Percentiles rank a stretch among this genome's conserved stretches.
These are phyloP conservation scores for Microtus ochrogaster DNA, from an alignment of 2,113 vertebrate species.

Conservation along the genomic window DNA sequence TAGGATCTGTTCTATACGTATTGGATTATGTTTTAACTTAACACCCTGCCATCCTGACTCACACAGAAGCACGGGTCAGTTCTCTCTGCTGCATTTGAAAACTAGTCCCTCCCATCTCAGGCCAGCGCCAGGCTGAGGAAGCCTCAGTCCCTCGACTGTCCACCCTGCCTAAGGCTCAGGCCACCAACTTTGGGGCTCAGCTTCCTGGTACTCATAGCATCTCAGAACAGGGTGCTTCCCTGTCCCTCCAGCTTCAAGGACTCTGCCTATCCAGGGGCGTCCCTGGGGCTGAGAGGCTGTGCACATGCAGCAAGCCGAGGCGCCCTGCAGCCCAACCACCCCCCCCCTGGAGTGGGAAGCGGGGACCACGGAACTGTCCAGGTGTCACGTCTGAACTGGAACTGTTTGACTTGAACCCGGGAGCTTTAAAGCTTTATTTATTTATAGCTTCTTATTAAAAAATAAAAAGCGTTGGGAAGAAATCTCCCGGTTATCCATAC, in stretches of 20 bases:
- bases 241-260: neutral
- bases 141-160: neutral
- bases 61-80: slow-evolving; percentile 46
- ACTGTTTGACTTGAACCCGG: slow-evolving; percentile 83
- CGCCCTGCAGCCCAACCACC: slow-evolving; percentile 40
- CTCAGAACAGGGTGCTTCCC: neutral
- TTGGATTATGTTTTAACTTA: slow-evolving; percentile 82
- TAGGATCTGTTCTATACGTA: slow-evolving; percentile 84
- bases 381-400: slow-evolving; percentile 80
- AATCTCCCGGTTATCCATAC: slow-evolving; percentile 80
- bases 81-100: slow-evolving; percentile 51
- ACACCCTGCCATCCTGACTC: slow-evolving; percentile 76
- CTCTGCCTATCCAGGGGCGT: neutral
- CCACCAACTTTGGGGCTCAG: slow-evolving; percentile 10
- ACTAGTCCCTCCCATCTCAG: neutral
- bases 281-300: slow-evolving; percentile 39
- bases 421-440: slow-evolving; percentile 90
- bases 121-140: neutral
- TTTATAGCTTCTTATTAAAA: slow-evolving; percentile 87
- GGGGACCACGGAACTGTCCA: neutral
- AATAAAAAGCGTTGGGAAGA: slow-evolving; percentile 76
- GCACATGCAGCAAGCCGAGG: neutral
- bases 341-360: slow-evolving; percentile 13
- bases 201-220: slow-evolving; percentile 23
- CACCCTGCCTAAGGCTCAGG: neutral